Evolutionary conservation across 2,113 vertebrate species (phyloP).

Genomic region (Ibidorhyncha struthersii): DNA sequence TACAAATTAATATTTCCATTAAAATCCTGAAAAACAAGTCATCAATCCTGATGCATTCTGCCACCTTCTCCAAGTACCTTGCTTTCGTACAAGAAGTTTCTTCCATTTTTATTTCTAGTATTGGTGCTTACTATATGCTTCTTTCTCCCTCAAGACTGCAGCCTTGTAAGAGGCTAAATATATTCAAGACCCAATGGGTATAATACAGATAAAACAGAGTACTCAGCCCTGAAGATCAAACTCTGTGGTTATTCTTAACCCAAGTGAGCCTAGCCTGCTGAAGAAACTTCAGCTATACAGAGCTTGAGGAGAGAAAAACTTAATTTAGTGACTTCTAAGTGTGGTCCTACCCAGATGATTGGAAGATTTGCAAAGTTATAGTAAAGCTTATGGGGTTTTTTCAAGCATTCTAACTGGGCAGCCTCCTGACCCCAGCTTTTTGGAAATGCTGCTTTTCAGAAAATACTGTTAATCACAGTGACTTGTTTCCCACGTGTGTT

Average conservation of each 20-base stretch:
- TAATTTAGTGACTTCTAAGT: not conserved
- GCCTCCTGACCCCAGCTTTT: not conserved
- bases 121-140: not conserved
- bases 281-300: not conserved
- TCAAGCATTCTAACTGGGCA: not conserved
- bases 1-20: not conserved
- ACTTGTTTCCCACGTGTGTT: not conserved
- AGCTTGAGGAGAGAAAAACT: not conserved
- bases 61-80: rapidly evolving
- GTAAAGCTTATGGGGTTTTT: not conserved
- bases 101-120: not conserved
- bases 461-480: not conserved
- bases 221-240: rapidly evolving
- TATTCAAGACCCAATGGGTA: rapidly evolving
- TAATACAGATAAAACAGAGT: not conserved
- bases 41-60: not conserved
- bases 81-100: not conserved
- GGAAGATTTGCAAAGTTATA: not conserved
- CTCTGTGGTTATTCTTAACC: not conserved
- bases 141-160: not conserved
- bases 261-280: not conserved
- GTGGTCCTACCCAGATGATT: not conserved
- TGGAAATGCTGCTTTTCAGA: not conserved
- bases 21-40: not conserved
- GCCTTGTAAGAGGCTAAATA: not conserved